Conservation (phyloP, 2,113 vertebrate species). For the Aptenodytes forsteri region DNA sequence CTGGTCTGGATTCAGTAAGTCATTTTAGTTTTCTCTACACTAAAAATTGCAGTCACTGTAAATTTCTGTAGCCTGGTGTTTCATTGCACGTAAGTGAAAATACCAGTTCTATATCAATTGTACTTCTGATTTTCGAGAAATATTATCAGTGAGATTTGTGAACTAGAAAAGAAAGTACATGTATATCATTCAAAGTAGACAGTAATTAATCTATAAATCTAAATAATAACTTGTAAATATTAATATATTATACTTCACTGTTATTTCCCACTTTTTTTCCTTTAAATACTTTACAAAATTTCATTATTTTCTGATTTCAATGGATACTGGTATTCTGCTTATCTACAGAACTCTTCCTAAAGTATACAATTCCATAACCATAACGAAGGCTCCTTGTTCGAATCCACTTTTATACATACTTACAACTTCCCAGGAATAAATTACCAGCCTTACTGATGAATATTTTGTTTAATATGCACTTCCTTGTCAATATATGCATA, state of each 20-base stretch:
- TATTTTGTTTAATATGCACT: background rate
- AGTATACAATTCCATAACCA: background rate
- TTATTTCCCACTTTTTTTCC: background rate
- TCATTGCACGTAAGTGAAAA: background rate
- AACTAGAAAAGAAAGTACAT: background rate
- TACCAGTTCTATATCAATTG: background rate
- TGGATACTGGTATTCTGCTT: background rate
- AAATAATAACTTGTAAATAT: background rate
- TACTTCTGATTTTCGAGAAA: background rate
- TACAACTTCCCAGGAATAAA: background rate
- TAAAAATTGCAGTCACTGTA: background rate
- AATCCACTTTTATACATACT: background rate
- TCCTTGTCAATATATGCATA: background rate
- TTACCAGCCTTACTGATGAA: background rate
- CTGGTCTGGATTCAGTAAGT: background rate
- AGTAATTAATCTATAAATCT: background rate
- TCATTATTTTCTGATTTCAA: background rate
- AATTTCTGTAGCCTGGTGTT: background rate
- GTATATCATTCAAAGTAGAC: background rate
- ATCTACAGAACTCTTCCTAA: background rate
- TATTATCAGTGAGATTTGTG: background rate
- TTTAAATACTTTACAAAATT: background rate
- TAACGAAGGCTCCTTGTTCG: background rate
- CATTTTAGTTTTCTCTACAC: background rate
- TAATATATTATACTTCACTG: background rate